Evolutionary conservation across 2,113 vertebrate species (phyloP).

Genomic region (Psilopsiagon aymara): DNA sequence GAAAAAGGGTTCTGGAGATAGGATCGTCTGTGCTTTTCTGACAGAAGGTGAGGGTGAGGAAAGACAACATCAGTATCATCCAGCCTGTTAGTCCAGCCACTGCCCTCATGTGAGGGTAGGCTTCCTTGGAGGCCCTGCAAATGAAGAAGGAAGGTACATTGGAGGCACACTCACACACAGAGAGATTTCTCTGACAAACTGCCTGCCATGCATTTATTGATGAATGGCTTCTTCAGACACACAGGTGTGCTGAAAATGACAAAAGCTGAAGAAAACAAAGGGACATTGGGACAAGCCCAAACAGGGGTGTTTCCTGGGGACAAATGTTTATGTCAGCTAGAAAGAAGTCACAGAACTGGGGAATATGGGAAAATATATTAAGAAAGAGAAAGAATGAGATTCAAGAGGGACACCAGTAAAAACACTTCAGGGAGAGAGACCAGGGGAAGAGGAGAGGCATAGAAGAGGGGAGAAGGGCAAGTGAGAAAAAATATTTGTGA

Average conservation of each 20-base stretch:
- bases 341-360: neutral
- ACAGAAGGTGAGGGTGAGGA: neutral
- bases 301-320: constrained; percentile 11
- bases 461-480: neutral
- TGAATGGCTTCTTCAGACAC: constrained; percentile 37
- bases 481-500: neutral
- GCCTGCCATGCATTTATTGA: neutral
- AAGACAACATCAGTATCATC: neutral
- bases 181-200: neutral
- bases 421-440: neutral
- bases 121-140: neutral
- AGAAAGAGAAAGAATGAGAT: neutral
- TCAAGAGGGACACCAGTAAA: neutral
- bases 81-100: neutral
- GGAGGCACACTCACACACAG: neutral
- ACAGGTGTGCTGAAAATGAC: neutral
- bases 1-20: neutral
- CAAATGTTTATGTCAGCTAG: constrained; percentile 13
- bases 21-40: neutral
- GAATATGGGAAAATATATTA: neutral
- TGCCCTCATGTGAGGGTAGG: neutral
- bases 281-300: constrained; percentile 29
- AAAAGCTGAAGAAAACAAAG: constrained; percentile 29
- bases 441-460: neutral
- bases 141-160: neutral